Percentiles rank a stretch among this genome's conserved stretches.
Conservation (phyloP, 2,888 invertebrate genomes). For the Temnothorax rugatulus region DNA sequence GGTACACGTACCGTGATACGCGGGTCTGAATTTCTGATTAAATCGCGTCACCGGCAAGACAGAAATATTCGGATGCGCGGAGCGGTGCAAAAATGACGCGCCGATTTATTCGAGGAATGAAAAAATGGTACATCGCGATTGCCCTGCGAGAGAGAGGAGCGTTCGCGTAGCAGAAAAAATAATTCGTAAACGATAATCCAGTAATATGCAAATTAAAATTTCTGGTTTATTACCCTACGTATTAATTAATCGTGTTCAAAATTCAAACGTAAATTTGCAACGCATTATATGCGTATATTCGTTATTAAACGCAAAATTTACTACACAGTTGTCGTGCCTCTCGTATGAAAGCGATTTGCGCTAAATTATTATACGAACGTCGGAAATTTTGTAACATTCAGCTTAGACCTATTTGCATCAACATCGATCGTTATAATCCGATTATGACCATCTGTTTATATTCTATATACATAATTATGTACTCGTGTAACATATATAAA, state of each 20-base stretch:
- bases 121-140: background rate
- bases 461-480: background rate
- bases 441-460: background rate
- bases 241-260: constrained; percentile 31
- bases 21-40: constrained; percentile 48
- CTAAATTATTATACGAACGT: constrained; percentile 27
- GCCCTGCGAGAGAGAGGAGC: background rate
- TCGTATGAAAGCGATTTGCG: constrained; percentile 6
- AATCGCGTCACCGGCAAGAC: constrained; percentile 45
- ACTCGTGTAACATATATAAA: background rate
- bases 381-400: constrained; percentile 5
- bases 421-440: constrained; percentile 18
- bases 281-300: constrained; percentile 1
- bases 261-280: constrained; percentile 9
- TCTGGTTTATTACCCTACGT: background rate
- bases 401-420: constrained; percentile 7
- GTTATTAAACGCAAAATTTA: constrained; percentile 10
- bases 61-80: constrained; percentile 29
- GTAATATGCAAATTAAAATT: constrained; percentile 32
- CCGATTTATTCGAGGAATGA: constrained; percentile 21
- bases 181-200: background rate
- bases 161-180: background rate
- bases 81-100: constrained; percentile 8
- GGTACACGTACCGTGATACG: constrained; percentile 39
- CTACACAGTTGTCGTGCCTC: background rate